phyloP scores from a whole-genome alignment of 2,797 vertebrate genomes.

The Hydrolagus colliei region DNA sequence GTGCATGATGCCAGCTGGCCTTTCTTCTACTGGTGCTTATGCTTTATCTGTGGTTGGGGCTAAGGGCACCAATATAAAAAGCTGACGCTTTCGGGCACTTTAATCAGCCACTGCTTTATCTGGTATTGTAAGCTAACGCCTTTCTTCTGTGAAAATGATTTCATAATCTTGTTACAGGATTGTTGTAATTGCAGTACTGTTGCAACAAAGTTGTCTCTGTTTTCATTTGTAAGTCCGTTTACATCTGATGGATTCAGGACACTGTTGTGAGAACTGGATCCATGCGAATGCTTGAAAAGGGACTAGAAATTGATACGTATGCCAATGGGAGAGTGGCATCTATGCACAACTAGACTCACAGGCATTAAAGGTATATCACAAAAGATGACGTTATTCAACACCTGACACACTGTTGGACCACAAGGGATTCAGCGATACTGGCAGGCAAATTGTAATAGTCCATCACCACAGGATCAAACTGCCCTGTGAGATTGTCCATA shows the following conservation, averaged over 20 bases:
- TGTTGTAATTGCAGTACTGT: neutral
- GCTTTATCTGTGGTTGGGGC: neutral
- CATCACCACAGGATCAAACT: no score
- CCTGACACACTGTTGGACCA: neutral
- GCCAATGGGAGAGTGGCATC: neutral
- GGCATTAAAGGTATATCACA: no score
- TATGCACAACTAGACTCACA: no score
- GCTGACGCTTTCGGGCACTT: neutral
- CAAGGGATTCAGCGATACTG: no score
- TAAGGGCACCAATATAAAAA: neutral
- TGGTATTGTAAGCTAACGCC: neutral
- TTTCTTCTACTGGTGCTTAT: slow-evolving; percentile 9
- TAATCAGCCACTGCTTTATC: neutral
- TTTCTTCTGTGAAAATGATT: neutral
- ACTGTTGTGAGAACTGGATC: neutral
- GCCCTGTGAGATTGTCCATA: no score
- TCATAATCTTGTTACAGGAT: neutral
- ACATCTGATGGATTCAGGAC: neutral
- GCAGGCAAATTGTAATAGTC: no score
- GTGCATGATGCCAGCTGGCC: slow-evolving; percentile 4
- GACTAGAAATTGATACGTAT: neutral
- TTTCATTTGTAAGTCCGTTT: neutral
- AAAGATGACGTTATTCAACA: no score
- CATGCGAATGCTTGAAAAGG: no score
- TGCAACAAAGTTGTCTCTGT: neutral